Evolutionary conservation across 2,113 vertebrate genomes (phyloP).

Genomic region (Elephas maximus): DNA sequence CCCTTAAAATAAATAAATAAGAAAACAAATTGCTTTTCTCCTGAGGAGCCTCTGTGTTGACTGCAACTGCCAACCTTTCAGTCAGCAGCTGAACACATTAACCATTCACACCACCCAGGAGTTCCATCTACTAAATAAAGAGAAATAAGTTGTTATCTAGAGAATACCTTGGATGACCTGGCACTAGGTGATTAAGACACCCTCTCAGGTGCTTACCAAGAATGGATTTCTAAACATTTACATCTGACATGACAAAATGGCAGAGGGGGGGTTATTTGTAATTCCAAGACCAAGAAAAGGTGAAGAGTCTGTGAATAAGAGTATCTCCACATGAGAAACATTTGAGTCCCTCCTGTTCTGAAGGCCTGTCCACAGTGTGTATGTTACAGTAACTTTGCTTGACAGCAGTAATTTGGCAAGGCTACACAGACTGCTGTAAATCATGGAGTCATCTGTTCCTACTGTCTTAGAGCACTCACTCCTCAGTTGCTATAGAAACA

Average conservation of each 20-base stretch:
- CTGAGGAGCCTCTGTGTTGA: too few species aligned
- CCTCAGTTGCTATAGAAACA: background rate
- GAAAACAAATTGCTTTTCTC: too few species aligned
- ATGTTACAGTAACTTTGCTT: background rate
- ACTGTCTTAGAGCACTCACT: background rate
- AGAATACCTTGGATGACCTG: background rate
- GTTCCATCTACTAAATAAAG: background rate
- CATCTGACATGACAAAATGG: background rate
- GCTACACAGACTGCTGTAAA: background rate
- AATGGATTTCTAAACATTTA: constrained; percentile 7
- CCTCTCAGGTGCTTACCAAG: constrained; percentile 3
- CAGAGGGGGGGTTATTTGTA: background rate
- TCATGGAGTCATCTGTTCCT: background rate
- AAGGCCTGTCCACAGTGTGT: background rate
- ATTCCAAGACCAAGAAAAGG: background rate
- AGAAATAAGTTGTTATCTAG: background rate
- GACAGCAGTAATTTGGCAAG: background rate
- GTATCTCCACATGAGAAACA: background rate
- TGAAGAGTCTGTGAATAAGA: background rate
- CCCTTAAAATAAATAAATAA: too few species aligned
- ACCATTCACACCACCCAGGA: too few species aligned
- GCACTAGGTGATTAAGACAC: background rate
- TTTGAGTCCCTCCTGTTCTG: background rate
- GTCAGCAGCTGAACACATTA: too few species aligned
- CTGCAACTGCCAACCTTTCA: too few species aligned